These are phyloP conservation scores for Anoplolepis gracilipes DNA, from an alignment of 1,140 invertebrate genomes.

Conservation along the genomic window DNA sequence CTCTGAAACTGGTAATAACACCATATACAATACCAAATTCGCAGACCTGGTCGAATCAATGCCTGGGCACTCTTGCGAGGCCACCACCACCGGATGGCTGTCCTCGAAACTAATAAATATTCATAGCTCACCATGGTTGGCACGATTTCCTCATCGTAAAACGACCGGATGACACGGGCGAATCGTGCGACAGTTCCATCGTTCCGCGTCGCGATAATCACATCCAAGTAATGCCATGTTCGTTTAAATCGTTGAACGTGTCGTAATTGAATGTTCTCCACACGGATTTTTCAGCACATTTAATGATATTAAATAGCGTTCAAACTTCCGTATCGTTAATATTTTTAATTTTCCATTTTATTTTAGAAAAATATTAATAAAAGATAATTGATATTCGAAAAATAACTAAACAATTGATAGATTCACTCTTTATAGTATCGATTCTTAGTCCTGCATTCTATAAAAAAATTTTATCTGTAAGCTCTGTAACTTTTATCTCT, in stretches of 20 bases:
- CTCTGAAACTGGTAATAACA: conserved; percentile 38
- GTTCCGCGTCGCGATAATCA: conserved; percentile 53
- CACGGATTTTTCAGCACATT: conserved; percentile 35
- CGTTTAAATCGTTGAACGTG: conserved; percentile 58
- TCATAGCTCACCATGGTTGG: conserved; percentile 60
- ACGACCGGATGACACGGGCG: conserved; percentile 40
- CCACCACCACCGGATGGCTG: neutral
- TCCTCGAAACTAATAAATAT: conserved; percentile 68
- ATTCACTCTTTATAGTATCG: neutral
- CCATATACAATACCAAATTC: conserved; percentile 58
- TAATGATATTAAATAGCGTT: conserved; percentile 1
- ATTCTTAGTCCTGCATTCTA: neutral
- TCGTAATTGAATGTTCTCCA: conserved; percentile 46
- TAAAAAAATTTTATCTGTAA: no score
- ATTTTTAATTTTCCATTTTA: neutral
- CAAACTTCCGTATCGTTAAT: no score
- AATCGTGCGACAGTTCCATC: conserved; percentile 53
- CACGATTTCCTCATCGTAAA: conserved; percentile 61
- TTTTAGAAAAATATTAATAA: conserved; percentile 29
- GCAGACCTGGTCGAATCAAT: conserved; percentile 53
- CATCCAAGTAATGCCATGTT: conserved; percentile 36
- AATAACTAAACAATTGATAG: neutral
- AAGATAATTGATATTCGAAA: conserved; percentile 3
- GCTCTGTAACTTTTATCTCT: no score
- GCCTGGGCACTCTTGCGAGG: conserved; percentile 7